Evolutionary conservation across 2,888 invertebrate genomes (phyloP).

Genomic region (Cheilosia variabilis): DNA sequence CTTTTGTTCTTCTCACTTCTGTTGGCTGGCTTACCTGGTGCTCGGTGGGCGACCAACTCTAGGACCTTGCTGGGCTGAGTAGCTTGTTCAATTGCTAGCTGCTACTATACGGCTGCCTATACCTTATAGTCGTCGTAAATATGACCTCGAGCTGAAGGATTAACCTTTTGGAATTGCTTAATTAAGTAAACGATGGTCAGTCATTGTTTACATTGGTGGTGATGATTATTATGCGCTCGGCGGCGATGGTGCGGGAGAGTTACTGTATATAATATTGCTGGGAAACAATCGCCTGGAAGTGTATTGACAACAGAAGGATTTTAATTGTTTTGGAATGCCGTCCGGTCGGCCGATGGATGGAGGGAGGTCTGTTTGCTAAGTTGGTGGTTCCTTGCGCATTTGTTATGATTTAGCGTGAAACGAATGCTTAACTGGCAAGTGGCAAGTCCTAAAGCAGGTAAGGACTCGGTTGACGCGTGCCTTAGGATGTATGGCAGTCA

Average conservation of each 20-base stretch:
- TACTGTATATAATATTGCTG: constrained; percentile 18
- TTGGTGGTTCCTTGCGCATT: constrained; percentile 15
- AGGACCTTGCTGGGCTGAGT: constrained; percentile 11
- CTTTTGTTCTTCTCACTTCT: constrained; percentile 61
- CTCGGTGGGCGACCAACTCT: constrained; percentile 33
- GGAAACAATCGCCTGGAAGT: constrained; percentile 62
- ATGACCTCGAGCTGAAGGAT: constrained; percentile 74
- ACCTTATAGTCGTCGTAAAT: constrained; percentile 51
- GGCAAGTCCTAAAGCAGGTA: too few relatives aligned
- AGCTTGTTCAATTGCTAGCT: constrained; percentile 44
- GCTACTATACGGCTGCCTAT: constrained; percentile 8
- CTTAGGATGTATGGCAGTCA: too few relatives aligned
- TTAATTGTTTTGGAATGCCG: constrained; percentile 49
- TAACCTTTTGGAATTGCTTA: constrained; percentile 74
- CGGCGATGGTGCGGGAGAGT: constrained; percentile 39
- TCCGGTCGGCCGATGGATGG: neutral
- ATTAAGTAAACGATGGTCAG: constrained; percentile 72
- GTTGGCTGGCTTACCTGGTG: constrained; percentile 41
- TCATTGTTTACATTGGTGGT: constrained; percentile 75
- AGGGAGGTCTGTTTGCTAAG: neutral
- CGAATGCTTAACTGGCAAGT: too few relatives aligned
- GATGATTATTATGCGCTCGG: constrained; percentile 59
- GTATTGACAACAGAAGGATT: constrained; percentile 73
- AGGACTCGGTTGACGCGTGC: too few relatives aligned
- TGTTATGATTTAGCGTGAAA: neutral